These are phyloP conservation scores for Drosophila grimshawi DNA, from an alignment of 1,140 invertebrate genomes.

Conservation along the genomic window DNA sequence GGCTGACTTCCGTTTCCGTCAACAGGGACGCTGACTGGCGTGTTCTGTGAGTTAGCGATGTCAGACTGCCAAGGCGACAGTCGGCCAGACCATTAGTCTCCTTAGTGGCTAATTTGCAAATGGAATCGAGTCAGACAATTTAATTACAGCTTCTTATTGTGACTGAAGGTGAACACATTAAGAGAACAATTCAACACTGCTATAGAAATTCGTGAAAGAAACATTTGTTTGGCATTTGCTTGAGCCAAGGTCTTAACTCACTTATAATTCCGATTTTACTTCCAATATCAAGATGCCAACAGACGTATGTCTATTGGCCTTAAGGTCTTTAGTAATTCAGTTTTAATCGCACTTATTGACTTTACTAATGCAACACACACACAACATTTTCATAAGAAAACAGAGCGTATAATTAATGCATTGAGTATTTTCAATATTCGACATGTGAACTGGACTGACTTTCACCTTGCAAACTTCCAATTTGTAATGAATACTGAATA, in stretches of 20 bases:
- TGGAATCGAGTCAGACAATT: constrained; percentile 48
- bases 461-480: constrained; percentile 26
- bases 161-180: neutral
- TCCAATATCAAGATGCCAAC: neutral
- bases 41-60: constrained; percentile 19
- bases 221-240: too few species aligned
- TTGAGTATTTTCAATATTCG: constrained; percentile 46
- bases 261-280: neutral
- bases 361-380: neutral
- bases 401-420: constrained; percentile 35
- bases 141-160: constrained; percentile 50
- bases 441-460: constrained; percentile 5
- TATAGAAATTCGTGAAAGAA: neutral
- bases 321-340: too few species aligned
- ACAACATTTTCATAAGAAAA: neutral
- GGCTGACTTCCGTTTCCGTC: constrained; percentile 49
- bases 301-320: neutral
- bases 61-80: constrained; percentile 12
- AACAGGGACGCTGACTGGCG: constrained; percentile 31
- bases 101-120: constrained; percentile 69
- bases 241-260: too few species aligned
- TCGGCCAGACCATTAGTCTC: constrained; percentile 40
- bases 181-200: neutral
- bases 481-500: constrained; percentile 47
- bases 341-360: too few species aligned